These are phyloP conservation scores for Malacoraja senta DNA, from an alignment of 2,797 vertebrate genomes.

Conservation along the genomic window DNA sequence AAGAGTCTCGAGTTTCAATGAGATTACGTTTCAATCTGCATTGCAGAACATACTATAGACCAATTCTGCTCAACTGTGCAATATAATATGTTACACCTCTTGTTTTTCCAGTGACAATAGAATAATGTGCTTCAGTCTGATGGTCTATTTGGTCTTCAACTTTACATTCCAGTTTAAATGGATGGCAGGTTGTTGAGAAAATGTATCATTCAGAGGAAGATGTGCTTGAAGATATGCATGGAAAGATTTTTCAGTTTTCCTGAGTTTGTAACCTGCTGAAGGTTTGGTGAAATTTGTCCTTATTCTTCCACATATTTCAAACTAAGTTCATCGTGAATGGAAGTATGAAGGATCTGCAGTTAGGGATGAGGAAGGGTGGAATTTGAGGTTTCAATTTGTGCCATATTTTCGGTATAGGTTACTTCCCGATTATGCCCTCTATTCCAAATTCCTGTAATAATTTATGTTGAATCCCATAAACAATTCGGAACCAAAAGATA, in stretches of 20 bases:
- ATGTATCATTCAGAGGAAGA: neutral
- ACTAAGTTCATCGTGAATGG: neutral
- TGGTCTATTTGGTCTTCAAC: neutral
- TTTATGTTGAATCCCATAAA: neutral
- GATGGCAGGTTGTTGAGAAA: neutral
- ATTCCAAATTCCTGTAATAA: neutral
- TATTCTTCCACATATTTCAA: neutral
- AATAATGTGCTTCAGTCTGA: neutral
- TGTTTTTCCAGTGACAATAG: neutral
- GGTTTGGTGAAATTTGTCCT: neutral
- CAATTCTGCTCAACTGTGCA: too few relatives aligned
- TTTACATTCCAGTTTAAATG: neutral
- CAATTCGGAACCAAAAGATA: neutral
- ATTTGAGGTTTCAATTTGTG: neutral
- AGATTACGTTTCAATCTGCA: too few relatives aligned
- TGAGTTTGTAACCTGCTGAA: neutral
- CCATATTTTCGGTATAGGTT: neutral
- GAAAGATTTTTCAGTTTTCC: neutral
- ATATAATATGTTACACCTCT: neutral
- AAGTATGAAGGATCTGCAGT: neutral
- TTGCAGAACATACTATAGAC: too few relatives aligned
- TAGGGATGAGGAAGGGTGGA: neutral
- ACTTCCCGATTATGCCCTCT: neutral
- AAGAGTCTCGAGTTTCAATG: too few relatives aligned
- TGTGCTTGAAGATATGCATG: neutral